Evolutionary conservation across 1,140 invertebrate genomes (phyloP), one percentile per base, ranked within the genome.

Genomic region (Drosophila miranda): DNA sequence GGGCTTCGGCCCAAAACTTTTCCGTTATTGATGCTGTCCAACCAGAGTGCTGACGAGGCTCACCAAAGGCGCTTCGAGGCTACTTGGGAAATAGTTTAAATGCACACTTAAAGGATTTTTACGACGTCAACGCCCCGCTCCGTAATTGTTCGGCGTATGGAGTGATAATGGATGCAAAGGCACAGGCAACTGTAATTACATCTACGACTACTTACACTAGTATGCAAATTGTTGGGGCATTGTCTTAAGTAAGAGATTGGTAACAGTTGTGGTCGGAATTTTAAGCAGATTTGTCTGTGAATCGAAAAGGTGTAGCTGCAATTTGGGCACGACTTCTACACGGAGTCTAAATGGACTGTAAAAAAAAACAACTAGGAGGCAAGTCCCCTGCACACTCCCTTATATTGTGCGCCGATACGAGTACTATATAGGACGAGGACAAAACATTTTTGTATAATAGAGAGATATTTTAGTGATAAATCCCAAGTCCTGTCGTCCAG

Each of bases 31-130:
- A 75, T 68, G 73, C 73, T 51, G 48, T 34, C 41, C 42, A 44
- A 52, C 4, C 53, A 54, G 28, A 51, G 66, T 70, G 67, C 67
- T 70, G 66, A 70, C 57, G 67, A 68, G 62, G 67, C 64, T 41
- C 53, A 38, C 38, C 63, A 19, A 50, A 21, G 63, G 61, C 52
- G 59, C 14, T 42, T 43, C 44, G 49, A 16, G 54, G 42, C 48
- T 44, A 56, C 64, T 69, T 79, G 60, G 26, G 14, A 57, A 75
- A 80, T 75, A 66, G 61, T 78, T 72, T 55, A 62, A 80, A 80
- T 58, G 61, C 78, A 52, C 42, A 59, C 54, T 70, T 52, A 54
- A 67, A 61, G 43, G 59, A 46, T 43, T 51, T 59, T 55, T 44
- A 63, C 43, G 51, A 38, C 52, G 44, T 52, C n/a, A 45, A 9